These are phyloP conservation scores for Callinectes sapidus DNA, from an alignment of 2,888 invertebrate species.

Conservation along the genomic window DNA sequence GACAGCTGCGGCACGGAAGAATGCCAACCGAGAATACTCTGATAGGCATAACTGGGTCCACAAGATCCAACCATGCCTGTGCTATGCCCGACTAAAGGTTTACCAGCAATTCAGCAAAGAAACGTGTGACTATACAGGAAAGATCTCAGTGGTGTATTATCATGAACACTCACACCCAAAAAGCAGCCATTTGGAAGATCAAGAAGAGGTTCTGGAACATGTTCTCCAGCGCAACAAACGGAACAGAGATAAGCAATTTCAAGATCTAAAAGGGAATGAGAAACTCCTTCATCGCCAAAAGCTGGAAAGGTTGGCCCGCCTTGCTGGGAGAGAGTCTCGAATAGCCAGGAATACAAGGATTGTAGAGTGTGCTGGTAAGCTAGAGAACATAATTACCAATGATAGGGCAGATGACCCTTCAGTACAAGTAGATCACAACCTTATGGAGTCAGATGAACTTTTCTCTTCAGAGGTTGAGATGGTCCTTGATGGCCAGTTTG, in stretches of 20 bases:
- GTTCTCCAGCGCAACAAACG: constrained; percentile 61
- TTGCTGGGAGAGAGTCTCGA: constrained; percentile 60
- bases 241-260: constrained; percentile 56
- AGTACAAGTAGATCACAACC: constrained; percentile 46
- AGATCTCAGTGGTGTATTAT: constrained; percentile 61
- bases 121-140: constrained; percentile 59
- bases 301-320: constrained; percentile 57
- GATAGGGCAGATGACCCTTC: constrained; percentile 32
- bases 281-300: constrained; percentile 63
- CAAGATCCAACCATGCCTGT: constrained; percentile 63
- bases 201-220: constrained; percentile 55
- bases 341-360: not conserved
- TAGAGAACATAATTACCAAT: not conserved
- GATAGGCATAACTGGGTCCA: constrained; percentile 65
- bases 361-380: not conserved
- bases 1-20: constrained; percentile 59
- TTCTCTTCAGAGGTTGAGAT: constrained; percentile 63
- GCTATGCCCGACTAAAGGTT: constrained; percentile 64
- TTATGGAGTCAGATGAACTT: constrained; percentile 54
- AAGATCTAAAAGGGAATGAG: constrained; percentile 59
- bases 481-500: constrained; percentile 66
- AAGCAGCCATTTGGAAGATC: not conserved
- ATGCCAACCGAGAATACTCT: constrained; percentile 57
- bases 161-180: constrained; percentile 53
- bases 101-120: constrained; percentile 59